Evolutionary conservation across 1,140 invertebrate species (phyloP), one percentile per base, ranked within the genome.

Genomic region (Rhizoglyphus robini): DNA sequence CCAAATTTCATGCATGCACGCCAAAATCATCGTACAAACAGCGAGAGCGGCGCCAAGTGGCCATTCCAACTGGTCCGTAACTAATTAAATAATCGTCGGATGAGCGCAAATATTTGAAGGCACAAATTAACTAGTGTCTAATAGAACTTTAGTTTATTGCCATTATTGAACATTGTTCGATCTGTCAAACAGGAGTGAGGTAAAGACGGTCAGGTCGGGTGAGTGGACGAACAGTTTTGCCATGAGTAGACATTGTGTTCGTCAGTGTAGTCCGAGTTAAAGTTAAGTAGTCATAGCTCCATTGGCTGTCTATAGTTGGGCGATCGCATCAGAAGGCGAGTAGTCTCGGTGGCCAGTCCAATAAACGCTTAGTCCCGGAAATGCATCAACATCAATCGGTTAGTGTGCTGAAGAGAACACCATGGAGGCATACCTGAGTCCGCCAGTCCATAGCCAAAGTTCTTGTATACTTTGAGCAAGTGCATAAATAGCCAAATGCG

Each of bases 371-470:
- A 25, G 36, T 58, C 5, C 20, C 20, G 57, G 25, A 49, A 20
- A 59, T 38, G 20, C 5, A 59, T 54, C 13, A 54, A 54, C n/a
- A 1, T 15, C 15, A 46, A 46, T 41, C 18, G 8, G 8, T 41
- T 23, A 58, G 11, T 18, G 15, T 3, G 54, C 15, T 13, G 23
- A 5, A 27, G 4, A 58, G 20, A 58, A 58, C 5, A 31, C 27
- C 4, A 31, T 5, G 4, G 4, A 31, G 27, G 32, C 4, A 58
- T 63, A 64, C 63, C 63, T 57, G 63, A 48, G 41, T 64, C 63
- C 5, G 63, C 63, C n/a, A 64, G 29, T 48, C 63, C 63, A 36
- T 64, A 64, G 4, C 63, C 63, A 64, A 64, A 64, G 32, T 64
- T 64, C 30, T 30, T 18, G 27, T 64, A 48, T 11, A 48, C 63